Conservation (phyloP, 1,140 invertebrate species). For the honey bee (Apis mellifera) region Amel_HAv3.1 CM009934.2:12552501-12553000, state of each 20-base stretch:
- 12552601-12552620: conserved; percentile 84
- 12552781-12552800: background rate
- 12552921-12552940: conserved; percentile 88
- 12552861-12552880: conserved; percentile 80
- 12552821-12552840: background rate
- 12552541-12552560: conserved; percentile 85
- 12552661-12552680: conserved; percentile 39
- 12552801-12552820: background rate
- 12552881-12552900: conserved; percentile 89
- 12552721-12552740: background rate
- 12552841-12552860: background rate
- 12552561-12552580: conserved; percentile 85
- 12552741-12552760: background rate
- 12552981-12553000: conserved; percentile 87
- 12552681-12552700: background rate
- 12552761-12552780: background rate
- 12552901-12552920: conserved; percentile 91
- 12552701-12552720: background rate
- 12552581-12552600: conserved; percentile 84
- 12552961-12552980: conserved; percentile 90
- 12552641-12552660: conserved; percentile 81
- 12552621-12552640: conserved; percentile 82
- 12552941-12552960: conserved; percentile 91
- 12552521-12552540: conserved; percentile 85
- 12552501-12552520: conserved; percentile 85